Percentiles rank a stretch among this genome's conserved stretches.
These are phyloP conservation scores for Ophonus ardosiacus DNA, from an alignment of 2,888 invertebrate species.

Conservation along the genomic window DNA sequence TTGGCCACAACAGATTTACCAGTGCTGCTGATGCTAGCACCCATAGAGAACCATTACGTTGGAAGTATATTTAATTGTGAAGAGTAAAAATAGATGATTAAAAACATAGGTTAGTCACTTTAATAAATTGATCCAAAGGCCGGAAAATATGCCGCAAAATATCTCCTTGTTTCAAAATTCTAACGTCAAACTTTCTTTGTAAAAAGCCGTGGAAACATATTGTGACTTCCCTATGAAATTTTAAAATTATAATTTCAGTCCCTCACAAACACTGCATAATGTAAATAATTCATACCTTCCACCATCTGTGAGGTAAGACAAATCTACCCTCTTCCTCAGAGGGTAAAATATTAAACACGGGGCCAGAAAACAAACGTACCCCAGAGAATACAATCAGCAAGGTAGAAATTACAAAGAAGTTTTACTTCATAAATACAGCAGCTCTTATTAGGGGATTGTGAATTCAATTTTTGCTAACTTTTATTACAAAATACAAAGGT, in stretches of 20 bases:
- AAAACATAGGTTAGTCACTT: too few relatives aligned
- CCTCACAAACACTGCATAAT: constrained; percentile 28
- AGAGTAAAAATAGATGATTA: too few relatives aligned
- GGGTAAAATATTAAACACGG: constrained; percentile 31
- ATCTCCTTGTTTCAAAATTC: not conserved
- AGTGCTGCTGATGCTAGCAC: too few relatives aligned
- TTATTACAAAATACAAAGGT: not conserved
- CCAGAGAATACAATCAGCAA: not conserved
- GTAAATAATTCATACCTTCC: constrained; percentile 21
- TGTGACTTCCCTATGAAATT: constrained; percentile 24
- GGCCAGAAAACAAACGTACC: not conserved
- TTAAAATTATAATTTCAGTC: constrained; percentile 45
- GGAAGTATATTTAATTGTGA: too few relatives aligned
- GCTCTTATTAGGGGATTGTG: not conserved
- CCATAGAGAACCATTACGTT: too few relatives aligned
- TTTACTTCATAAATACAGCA: not conserved
- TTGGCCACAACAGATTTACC: too few relatives aligned
- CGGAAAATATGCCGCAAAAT: not conserved
- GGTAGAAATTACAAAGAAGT: not conserved
- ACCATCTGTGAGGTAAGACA: constrained; percentile 11
- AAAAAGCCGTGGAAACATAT: constrained; percentile 32
- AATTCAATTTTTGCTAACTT: not conserved
- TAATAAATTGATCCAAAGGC: too few relatives aligned
- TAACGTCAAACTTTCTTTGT: constrained; percentile 1
- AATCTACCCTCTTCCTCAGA: not conserved